Evolutionary conservation across 2,113 vertebrate genomes (phyloP).

Genomic region (Choloepus hoffmanni): DNA sequence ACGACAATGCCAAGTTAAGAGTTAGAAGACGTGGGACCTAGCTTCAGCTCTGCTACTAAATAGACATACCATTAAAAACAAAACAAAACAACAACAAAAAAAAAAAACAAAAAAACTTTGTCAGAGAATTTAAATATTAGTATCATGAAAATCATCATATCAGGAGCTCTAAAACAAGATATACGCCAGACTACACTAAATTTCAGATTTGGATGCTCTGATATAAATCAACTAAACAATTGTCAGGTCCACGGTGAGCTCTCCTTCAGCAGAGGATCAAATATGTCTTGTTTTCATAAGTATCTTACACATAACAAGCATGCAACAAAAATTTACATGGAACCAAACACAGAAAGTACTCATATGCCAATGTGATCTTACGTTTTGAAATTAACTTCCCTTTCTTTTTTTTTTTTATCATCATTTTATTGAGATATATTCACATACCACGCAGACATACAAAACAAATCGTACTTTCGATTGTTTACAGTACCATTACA

Average conservation of each 20-base stretch:
- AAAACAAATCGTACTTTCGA: too few relatives aligned
- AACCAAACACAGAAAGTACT: neutral
- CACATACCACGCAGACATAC: too few relatives aligned
- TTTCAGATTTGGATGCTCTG: neutral
- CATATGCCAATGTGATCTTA: neutral
- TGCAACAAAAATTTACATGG: conserved; percentile 3
- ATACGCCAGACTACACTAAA: neutral
- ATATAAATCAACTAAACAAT: neutral
- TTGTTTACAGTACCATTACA: too few relatives aligned
- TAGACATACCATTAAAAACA: neutral
- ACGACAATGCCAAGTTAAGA: neutral
- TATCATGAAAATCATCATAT: neutral
- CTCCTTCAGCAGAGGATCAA: neutral
- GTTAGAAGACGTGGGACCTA: neutral
- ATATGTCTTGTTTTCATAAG: neutral
- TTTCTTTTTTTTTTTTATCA: too few relatives aligned
- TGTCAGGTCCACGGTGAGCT: neutral
- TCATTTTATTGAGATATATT: too few relatives aligned
- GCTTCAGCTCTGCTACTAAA: neutral
- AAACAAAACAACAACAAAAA: neutral
- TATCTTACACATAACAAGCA: neutral
- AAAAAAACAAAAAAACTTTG: neutral
- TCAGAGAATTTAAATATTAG: neutral
- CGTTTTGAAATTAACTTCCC: neutral
- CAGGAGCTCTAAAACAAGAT: neutral